A percentile compares a stretch with the other conserved stretches of the same genome.
These are phyloP conservation scores for Carposina sasakii DNA, from an alignment of 1,140 invertebrate species.

Conservation along the genomic window DNA sequence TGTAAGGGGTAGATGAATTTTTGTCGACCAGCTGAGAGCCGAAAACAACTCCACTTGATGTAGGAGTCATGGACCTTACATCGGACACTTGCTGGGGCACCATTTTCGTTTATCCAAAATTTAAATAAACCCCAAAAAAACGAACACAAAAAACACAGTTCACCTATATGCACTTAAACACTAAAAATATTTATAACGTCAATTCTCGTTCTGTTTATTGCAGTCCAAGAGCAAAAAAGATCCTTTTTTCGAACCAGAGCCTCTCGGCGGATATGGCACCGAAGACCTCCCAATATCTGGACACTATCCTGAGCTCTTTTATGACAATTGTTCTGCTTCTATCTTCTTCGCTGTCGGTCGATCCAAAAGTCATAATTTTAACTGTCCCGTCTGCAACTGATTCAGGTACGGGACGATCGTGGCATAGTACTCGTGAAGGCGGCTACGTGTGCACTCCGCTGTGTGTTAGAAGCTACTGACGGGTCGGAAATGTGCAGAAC, in stretches of 20 bases:
- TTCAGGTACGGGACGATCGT: constrained; percentile 49
- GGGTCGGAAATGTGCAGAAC: constrained; percentile 55
- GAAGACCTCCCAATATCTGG: constrained; percentile 62
- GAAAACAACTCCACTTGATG: constrained; percentile 76
- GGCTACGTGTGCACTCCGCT: constrained; percentile 58
- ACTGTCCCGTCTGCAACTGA: constrained; percentile 49
- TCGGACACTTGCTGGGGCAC: constrained; percentile 72
- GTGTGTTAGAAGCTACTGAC: constrained; percentile 57
- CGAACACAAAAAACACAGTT: constrained; percentile 53
- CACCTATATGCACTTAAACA: constrained; percentile 61
- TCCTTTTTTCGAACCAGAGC: constrained; percentile 43
- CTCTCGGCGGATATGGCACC: constrained; percentile 49
- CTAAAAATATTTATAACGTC: constrained; percentile 41
- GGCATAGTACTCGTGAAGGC: constrained; percentile 39
- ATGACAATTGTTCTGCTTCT: constrained; percentile 53
- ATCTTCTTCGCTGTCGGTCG: constrained; percentile 49
- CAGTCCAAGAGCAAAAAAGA: constrained; percentile 43
- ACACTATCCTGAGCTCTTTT: constrained; percentile 59
- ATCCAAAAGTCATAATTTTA: constrained; percentile 72
- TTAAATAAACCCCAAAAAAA: constrained; percentile 44
- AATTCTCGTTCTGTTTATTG: constrained; percentile 36
- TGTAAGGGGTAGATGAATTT: constrained; percentile 94
- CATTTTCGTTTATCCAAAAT: constrained; percentile 64
- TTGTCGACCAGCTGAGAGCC: constrained; percentile 90
- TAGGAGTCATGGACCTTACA: constrained; percentile 62